Evolutionary conservation across 2,888 invertebrate species (phyloP), one percentile per base, ranked within the genome.

Genomic region (Oscheius myriophilus): DNA sequence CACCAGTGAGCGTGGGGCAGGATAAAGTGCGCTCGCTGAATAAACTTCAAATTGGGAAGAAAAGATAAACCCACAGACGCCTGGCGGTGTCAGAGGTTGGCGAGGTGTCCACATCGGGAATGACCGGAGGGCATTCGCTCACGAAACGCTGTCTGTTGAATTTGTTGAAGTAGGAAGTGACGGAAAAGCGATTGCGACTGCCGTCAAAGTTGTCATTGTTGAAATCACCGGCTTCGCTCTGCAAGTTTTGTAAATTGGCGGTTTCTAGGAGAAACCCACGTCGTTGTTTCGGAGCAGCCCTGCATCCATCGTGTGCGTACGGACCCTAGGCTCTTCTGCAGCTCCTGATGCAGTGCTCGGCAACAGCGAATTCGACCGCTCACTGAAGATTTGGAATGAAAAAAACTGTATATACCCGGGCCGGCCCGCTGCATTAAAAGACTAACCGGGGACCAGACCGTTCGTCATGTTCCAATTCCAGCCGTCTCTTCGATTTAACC

Each of bases 121-220:
- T 12, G 11, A 49, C 61, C 11, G 49, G 51, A 4, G 66, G 66
- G 21, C 66, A 66, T 21, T 66, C 66, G 26, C 66, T 66, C 21
- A 66, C 66, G 39, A 66, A 66, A 4, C 66, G 55, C 25, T 66
- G 66, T n/a, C 67, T 67, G 58, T 71, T 71, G 21, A 68, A 18
- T 46, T 53, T 68, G 14, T 33, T 65, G 64, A 71, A 71, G 54
- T 68, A 71, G 4, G 68, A 64, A 25, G 65, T 59, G 21, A 71
- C 65, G 26, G 71, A 68, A 49, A 71, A 71, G 42, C 68, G 68
- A 43, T 52, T 54, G 7, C 65, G 49, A 9, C 43, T 53, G 33
- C 57, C 51, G 54, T 53, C 18, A 23, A 55, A 25, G 39, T 53
- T 21, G 14, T 45, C 61, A 1, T 26, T 39, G 18, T 49, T 39